phyloP scores from a whole-genome alignment of 1,140 invertebrate genomes.

The Eriocheir sinensis region DNA sequence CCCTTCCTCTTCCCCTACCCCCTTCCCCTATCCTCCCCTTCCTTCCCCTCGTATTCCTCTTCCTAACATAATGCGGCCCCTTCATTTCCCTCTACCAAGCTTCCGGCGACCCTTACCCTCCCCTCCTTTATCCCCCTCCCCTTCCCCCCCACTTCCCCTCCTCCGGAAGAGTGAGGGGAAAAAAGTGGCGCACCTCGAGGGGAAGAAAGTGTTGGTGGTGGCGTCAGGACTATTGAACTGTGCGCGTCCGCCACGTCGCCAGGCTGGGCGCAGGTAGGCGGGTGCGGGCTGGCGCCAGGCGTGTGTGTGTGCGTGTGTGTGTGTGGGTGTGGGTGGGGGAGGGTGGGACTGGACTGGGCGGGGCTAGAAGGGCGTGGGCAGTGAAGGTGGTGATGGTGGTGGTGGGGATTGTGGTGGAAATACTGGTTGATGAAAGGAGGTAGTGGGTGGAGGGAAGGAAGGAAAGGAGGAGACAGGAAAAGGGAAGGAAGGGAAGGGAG shows the following conservation, averaged over 20 bases:
- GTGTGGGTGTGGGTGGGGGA: not conserved
- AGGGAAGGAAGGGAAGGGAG: not conserved
- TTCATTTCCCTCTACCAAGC: not conserved
- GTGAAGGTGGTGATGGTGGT: not conserved
- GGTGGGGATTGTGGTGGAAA: too few relatives aligned
- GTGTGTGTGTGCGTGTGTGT: not conserved
- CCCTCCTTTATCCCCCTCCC: not conserved
- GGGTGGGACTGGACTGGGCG: not conserved
- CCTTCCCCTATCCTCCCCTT: not conserved
- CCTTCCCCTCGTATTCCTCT: not conserved
- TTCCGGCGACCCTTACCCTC: not conserved
- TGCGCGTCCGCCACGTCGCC: conserved; percentile 38
- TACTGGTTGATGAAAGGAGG: not conserved
- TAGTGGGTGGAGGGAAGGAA: too few relatives aligned
- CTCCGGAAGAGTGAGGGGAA: not conserved
- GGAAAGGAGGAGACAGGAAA: not conserved
- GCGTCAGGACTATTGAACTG: conserved; percentile 57
- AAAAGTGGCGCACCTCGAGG: conserved; percentile 53
- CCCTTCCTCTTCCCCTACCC: not conserved
- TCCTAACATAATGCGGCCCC: too few relatives aligned
- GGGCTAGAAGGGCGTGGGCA: conserved; percentile 13
- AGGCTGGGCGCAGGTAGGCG: conserved; percentile 39
- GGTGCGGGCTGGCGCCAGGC: conserved; percentile 42
- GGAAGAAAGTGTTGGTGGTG: conserved; percentile 50
- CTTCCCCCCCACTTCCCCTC: conserved; percentile 28